Percentiles rank a stretch among this genome's conserved stretches.
Conservation (phyloP, 2,797 vertebrate genomes). For the Phrynocephalus guinanensis region DNA sequence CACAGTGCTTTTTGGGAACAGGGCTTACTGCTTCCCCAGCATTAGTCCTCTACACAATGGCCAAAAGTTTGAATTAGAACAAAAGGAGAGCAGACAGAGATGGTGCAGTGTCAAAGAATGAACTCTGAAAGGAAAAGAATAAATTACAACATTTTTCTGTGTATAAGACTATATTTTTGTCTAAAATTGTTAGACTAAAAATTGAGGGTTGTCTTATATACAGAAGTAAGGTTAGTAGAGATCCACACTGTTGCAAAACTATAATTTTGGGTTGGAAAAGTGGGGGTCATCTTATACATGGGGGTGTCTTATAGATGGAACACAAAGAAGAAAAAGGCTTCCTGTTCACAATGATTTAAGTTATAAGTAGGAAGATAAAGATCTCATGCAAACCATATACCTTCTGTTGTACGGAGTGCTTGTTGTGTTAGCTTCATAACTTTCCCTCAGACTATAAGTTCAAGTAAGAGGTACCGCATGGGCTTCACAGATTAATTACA, state of each 20-base stretch:
- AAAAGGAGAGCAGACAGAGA: slow-evolving; percentile 28
- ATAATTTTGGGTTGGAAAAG: too few relatives aligned
- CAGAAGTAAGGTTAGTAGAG: too few relatives aligned
- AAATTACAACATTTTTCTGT: background rate
- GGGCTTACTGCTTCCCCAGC: too few relatives aligned
- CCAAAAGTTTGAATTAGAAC: background rate
- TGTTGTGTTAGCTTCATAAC: background rate
- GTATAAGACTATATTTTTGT: too few relatives aligned
- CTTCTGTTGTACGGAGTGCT: background rate
- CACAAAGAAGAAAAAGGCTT: slow-evolving; percentile 10
- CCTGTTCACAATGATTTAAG: background rate
- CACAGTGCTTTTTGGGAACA: too few relatives aligned
- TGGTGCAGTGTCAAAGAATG: background rate
- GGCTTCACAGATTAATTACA: background rate
- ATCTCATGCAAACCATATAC: background rate
- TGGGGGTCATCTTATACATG: too few relatives aligned
- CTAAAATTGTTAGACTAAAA: too few relatives aligned
- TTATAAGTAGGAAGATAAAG: background rate
- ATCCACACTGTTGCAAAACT: too few relatives aligned
- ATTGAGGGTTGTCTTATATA: too few relatives aligned
- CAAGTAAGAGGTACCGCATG: background rate
- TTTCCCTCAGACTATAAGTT: background rate
- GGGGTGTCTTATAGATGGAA: too few relatives aligned
- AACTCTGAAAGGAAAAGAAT: background rate
- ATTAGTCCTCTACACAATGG: too few relatives aligned